Conservation (phyloP, 2,888 invertebrate genomes). For the Sympetrum striolatum region DNA sequence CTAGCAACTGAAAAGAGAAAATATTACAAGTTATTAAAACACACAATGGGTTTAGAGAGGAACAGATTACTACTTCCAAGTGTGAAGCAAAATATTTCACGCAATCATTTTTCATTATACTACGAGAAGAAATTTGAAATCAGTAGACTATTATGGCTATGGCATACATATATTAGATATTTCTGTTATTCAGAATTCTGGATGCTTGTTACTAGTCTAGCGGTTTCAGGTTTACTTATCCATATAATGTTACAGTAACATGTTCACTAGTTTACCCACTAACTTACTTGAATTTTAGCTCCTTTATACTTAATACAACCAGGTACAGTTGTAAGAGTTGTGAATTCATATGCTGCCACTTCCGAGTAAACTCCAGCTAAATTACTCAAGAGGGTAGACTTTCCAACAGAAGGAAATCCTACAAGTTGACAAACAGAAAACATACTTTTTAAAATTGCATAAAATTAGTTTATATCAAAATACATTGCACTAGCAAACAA, state of each 20-base stretch:
- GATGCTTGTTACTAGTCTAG: no score
- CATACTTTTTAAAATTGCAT: no score
- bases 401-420: conserved; percentile 99
- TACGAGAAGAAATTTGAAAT: no score
- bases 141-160: no score
- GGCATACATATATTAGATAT: not conserved
- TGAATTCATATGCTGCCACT: conserved; percentile 99
- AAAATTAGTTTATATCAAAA: no score
- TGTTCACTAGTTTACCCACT: not conserved
- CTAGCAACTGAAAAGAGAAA: conserved; percentile 74
- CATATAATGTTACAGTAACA: not conserved
- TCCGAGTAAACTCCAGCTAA: conserved; percentile 99
- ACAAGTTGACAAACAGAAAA: conserved; percentile 47
- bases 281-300: conserved; percentile 91
- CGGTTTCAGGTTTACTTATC: not conserved
- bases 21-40: not conserved
- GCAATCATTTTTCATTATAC: no score
- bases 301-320: conserved; percentile 99
- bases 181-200: not conserved
- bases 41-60: not conserved
- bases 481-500: no score
- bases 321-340: conserved; percentile 98
- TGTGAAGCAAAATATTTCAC: not conserved
- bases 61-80: not conserved
- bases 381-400: conserved; percentile 95